phyloP scores from a whole-genome alignment of 2,113 vertebrate genomes.

The Phoenicopterus ruber region DNA sequence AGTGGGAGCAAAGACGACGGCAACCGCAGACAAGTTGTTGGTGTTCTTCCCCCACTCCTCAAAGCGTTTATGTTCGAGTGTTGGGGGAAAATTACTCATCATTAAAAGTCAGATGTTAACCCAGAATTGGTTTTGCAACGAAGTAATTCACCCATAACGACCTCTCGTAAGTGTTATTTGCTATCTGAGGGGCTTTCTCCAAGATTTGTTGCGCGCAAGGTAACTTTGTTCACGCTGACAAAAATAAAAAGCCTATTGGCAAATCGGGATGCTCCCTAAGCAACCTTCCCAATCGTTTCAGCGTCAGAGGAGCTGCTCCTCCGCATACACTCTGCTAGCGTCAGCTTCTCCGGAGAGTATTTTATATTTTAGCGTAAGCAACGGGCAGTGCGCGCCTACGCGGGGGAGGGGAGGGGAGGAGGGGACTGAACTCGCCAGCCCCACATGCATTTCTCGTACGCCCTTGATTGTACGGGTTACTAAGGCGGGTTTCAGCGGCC shows the following conservation, averaged over 20 bases:
- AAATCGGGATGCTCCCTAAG: not conserved
- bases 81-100: not conserved
- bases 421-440: not conserved
- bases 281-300: not conserved
- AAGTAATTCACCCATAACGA: not conserved
- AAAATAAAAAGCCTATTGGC: not conserved
- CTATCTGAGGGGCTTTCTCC: not conserved
- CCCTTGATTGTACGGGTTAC: not conserved
- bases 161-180: not conserved
- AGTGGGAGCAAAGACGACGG: not conserved
- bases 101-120: not conserved
- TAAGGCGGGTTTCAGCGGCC: no score
- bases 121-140: not conserved
- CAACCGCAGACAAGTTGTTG: not conserved
- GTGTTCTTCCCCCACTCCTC: not conserved
- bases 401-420: not conserved
- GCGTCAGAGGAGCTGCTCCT: not conserved
- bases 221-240: not conserved
- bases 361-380: not conserved
- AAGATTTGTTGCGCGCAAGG: not conserved
- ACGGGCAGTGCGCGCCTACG: rapidly evolving
- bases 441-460: not conserved
- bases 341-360: not conserved
- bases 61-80: not conserved
- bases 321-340: not conserved